Percentiles rank a stretch among this genome's conserved stretches.
These are phyloP conservation scores for Eristalis arbustorum DNA, from an alignment of 2,888 invertebrate genomes.

Conservation along the genomic window DNA sequence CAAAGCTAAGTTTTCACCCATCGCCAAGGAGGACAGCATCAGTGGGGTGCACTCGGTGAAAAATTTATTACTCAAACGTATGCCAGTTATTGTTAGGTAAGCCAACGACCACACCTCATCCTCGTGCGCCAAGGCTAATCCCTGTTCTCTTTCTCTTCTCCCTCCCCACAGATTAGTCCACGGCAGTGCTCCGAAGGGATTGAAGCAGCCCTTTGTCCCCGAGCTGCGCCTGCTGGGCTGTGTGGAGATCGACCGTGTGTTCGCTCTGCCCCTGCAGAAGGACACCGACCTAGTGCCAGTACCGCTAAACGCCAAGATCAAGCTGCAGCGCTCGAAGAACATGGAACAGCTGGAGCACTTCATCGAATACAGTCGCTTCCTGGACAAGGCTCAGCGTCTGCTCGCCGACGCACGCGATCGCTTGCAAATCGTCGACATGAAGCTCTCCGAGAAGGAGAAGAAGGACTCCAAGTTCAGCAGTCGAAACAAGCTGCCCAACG, in stretches of 20 bases:
- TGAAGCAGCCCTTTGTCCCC: constrained; percentile 91
- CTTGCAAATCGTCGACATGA: constrained; percentile 90
- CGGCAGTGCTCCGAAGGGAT: constrained; percentile 91
- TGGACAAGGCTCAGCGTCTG: constrained; percentile 88
- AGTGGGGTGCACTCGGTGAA: constrained; percentile 96
- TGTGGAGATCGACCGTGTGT: constrained; percentile 91
- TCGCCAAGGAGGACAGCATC: constrained; percentile 96
- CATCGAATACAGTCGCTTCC: constrained; percentile 88
- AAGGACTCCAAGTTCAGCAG: constrained; percentile 80
- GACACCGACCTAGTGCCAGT: constrained; percentile 90
- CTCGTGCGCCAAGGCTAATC: not conserved
- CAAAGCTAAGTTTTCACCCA: constrained; percentile 93
- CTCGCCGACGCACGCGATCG: constrained; percentile 88
- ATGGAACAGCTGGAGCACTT: constrained; percentile 88
- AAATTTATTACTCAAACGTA: constrained; percentile 92
- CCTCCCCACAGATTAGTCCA: constrained; percentile 85
- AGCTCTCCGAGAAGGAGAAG: constrained; percentile 85
- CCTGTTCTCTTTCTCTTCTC: not conserved
- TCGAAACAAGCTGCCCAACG: constrained; percentile 78
- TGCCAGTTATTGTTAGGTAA: constrained; percentile 93
- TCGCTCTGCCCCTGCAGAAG: constrained; percentile 91
- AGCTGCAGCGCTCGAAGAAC: constrained; percentile 90
- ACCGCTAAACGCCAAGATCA: constrained; percentile 92
- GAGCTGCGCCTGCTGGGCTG: constrained; percentile 91
- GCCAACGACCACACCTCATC: constrained; percentile 28